Evolutionary conservation across 2,797 vertebrate species (phyloP).

Genomic region (Microtus agrestis): DNA sequence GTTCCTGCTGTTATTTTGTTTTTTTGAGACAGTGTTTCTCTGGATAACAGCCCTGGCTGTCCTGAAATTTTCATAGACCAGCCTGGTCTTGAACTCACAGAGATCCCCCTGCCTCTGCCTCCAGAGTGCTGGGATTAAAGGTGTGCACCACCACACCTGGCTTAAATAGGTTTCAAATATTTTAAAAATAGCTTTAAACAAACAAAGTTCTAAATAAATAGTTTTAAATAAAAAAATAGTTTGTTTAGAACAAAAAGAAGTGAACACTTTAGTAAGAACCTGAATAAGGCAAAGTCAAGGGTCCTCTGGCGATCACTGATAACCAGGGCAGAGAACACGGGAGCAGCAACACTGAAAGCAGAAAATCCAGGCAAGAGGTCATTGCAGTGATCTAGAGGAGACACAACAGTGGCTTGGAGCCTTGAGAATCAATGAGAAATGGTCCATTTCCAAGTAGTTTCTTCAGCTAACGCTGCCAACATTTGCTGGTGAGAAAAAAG

Average conservation of each 20-base stretch:
- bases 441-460: background rate
- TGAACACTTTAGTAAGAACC: background rate
- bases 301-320: background rate
- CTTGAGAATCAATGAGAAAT: background rate
- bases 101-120: background rate
- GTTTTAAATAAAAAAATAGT: background rate
- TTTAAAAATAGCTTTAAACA: background rate
- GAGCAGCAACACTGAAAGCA: background rate
- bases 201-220: background rate
- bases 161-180: background rate
- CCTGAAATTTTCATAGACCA: background rate
- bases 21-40: background rate
- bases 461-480: slow-evolving; percentile 6
- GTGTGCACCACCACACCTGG: background rate
- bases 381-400: background rate
- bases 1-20: background rate
- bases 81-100: background rate
- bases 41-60: background rate
- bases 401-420: background rate
- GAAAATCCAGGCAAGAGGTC: background rate
- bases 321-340: background rate
- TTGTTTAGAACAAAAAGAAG: background rate
- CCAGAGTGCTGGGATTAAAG: background rate
- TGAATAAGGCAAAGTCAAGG: background rate
- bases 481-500: background rate